phyloP scores from a whole-genome alignment of 2,888 invertebrate species.

The Megaustenia siamemsis region DNA sequence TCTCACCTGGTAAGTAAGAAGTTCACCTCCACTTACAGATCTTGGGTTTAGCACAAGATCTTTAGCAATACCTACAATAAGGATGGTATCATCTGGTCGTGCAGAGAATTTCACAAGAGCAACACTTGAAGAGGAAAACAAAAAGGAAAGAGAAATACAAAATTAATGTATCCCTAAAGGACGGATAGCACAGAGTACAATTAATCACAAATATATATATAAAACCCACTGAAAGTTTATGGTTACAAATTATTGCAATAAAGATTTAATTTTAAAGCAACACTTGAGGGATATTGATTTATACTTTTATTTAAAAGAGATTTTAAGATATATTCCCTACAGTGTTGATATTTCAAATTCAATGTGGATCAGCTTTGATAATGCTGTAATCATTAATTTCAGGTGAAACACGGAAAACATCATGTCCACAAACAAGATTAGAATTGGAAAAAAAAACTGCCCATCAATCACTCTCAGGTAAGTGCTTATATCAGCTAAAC shows the following conservation, averaged over 20 bases:
- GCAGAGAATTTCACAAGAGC: constrained; percentile 89
- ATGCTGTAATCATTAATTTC: constrained; percentile 60
- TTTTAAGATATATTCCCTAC: too few relatives aligned
- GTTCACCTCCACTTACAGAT: constrained; percentile 88
- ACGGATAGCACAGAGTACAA: not conserved
- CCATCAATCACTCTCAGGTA: too few relatives aligned
- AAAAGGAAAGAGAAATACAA: constrained; percentile 52
- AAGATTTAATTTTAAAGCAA: too few relatives aligned
- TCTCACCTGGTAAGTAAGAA: constrained; percentile 87
- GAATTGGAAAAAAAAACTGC: not conserved
- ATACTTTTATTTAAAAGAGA: too few relatives aligned
- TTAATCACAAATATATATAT: not conserved
- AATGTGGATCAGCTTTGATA: constrained; percentile 45
- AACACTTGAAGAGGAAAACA: constrained; percentile 81
- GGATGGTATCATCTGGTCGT: constrained; percentile 84
- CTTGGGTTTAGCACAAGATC: constrained; percentile 94
- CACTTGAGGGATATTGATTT: too few relatives aligned
- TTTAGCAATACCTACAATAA: constrained; percentile 93
- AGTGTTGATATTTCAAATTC: too few relatives aligned
- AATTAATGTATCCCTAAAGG: not conserved
- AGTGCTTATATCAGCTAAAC: too few relatives aligned
- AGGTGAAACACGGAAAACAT: constrained; percentile 65
- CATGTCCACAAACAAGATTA: constrained; percentile 47
- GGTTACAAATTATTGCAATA: too few relatives aligned
- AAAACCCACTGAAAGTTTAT: too few relatives aligned